Base-by-base conservation (phyloP, 1,140 invertebrate genomes). In the Probaryconus sp. region DNA sequence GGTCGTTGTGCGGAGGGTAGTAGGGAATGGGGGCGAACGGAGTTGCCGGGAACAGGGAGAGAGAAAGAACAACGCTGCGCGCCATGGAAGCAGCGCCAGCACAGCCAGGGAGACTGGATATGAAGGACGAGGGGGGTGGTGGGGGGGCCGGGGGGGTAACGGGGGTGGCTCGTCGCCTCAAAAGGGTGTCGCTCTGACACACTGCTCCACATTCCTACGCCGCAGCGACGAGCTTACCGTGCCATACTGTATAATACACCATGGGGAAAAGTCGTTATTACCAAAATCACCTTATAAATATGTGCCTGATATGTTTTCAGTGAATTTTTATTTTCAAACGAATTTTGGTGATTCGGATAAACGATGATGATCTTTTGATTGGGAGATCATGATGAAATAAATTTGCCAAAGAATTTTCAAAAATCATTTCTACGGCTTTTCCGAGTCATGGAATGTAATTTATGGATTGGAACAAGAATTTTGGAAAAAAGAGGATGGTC, bases 171-270 rank as follows among this genome's bases (percentile, higher is more conserved):
- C 63, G 45, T 31, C 48, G 50, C 76, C 75, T 77, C 60, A 76
- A 73, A 76, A 81, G 82, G 81, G 79, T 84, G 79, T 79, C 81
- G 77, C 73, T 83, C 64, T 83, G 81, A 81, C 84, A 85, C 80
- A 86, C 78, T 86, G 83, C 81, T 85, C 83, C 75, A 86, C 79
- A 86, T 86, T 82, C 83, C 53, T 76, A 78, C 65, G 64, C 74
- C 75, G 69, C 65, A 53, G 47, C 56, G 55, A 55, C 68, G 70
- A 61, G 63, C 40, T 45, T 58, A n/a, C 55, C 55, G 56, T 58
- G 31, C 70, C 50, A 13, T 53, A 55, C 40, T 51, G 21, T 6
- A 43, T 26, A 10, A 4, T 13, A 50, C 70, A 61, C 69, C 69
- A 61, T 73, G 42, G 37, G 33, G 64, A 63, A 64, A 60, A 30